A percentile compares a stretch with the other conserved stretches of the same genome.
Evolutionary conservation across 2,888 invertebrate species (phyloP).

Genomic region (Amiota communis): DNA sequence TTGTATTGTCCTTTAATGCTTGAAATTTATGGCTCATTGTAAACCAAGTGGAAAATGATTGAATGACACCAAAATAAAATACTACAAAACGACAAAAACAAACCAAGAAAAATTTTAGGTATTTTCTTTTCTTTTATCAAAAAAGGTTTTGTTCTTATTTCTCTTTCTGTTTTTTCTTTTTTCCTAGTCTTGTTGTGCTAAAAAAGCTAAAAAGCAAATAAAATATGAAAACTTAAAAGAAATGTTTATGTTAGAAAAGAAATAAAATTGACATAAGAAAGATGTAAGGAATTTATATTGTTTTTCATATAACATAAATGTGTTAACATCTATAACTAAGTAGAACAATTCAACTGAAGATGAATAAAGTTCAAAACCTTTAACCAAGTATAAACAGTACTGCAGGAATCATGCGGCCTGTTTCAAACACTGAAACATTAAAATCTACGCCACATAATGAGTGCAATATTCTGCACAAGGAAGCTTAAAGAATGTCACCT

Average conservation of each 20-base stretch:
- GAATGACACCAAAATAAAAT: neutral
- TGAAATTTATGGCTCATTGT: neutral
- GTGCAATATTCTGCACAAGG: too few relatives aligned
- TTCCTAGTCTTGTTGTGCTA: neutral
- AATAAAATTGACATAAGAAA: neutral
- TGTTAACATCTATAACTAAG: neutral
- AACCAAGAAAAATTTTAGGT: neutral
- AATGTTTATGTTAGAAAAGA: neutral
- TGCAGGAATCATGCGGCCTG: too few relatives aligned
- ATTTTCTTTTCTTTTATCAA: neutral
- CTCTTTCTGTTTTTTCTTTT: neutral
- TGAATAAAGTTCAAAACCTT: too few relatives aligned
- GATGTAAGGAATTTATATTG: neutral
- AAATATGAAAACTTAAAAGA: neutral
- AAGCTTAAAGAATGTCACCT: too few relatives aligned
- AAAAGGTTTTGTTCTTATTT: neutral
- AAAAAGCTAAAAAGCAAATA: slow-evolving; percentile 7
- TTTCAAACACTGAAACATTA: too few relatives aligned
- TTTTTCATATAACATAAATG: slow-evolving; percentile 1
- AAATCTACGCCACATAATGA: too few relatives aligned
- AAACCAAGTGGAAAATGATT: neutral
- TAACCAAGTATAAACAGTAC: too few relatives aligned
- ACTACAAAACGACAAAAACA: neutral
- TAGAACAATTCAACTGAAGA: neutral
- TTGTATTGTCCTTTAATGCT: neutral